Evolutionary conservation across 2,113 vertebrate genomes (phyloP).

Genomic region (Bambusicola thoracicus): DNA sequence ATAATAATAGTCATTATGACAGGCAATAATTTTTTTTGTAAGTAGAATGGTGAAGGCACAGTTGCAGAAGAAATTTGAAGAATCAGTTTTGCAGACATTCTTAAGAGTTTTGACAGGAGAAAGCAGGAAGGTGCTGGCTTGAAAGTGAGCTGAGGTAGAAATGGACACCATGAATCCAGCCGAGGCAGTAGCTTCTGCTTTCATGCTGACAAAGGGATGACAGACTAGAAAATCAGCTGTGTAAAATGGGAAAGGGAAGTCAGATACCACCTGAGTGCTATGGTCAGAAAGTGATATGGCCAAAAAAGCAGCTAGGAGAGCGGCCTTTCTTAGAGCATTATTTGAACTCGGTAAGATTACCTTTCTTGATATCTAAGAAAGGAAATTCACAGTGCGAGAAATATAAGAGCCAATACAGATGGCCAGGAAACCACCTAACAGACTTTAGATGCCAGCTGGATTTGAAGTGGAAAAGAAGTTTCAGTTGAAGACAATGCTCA

Average conservation of each 20-base stretch:
- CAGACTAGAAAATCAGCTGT: background rate
- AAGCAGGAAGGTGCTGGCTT: background rate
- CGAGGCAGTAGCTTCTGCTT: background rate
- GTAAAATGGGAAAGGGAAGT: background rate
- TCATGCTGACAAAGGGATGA: background rate
- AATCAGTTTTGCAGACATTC: background rate
- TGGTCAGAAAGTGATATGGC: background rate
- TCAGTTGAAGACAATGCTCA: background rate
- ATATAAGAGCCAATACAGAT: background rate
- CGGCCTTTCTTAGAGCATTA: background rate
- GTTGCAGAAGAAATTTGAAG: slow-evolving; percentile 5
- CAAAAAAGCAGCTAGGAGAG: background rate
- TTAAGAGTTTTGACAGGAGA: background rate
- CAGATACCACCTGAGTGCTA: background rate
- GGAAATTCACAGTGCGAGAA: background rate
- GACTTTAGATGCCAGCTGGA: background rate
- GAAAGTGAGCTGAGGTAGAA: background rate
- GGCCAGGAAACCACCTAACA: background rate
- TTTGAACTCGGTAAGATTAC: background rate
- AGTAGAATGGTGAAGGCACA: background rate
- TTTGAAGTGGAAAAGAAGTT: background rate
- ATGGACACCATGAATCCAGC: background rate
- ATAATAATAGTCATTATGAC: background rate
- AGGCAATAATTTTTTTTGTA: background rate
- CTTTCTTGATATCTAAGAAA: background rate